Percentiles rank a stretch among this genome's conserved stretches.
Conservation (phyloP, 1,140 invertebrate species). For the Pogonognathellus flavescens region DNA sequence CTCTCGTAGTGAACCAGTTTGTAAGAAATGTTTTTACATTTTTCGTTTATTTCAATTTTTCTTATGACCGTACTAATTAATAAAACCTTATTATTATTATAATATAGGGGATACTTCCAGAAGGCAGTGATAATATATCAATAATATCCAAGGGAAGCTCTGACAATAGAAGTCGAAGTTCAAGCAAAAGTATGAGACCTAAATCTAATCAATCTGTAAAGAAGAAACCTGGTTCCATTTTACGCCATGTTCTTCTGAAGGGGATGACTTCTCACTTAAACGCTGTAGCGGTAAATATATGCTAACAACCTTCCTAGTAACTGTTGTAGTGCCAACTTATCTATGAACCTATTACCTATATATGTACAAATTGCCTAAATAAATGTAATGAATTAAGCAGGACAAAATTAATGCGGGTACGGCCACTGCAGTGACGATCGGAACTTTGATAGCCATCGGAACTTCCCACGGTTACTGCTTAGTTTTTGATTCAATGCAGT, state of each 20-base stretch:
- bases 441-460: constrained; percentile 86
- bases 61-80: neutral
- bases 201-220: constrained; percentile 67
- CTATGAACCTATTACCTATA: no score
- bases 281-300: constrained; percentile 79
- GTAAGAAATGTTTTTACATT: constrained; percentile 7
- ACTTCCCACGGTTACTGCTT: constrained; percentile 93
- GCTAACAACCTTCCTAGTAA: no score
- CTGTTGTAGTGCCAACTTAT: no score
- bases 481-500: constrained; percentile 88
- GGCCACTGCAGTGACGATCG: constrained; percentile 85
- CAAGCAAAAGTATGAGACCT: constrained; percentile 65
- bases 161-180: constrained; percentile 68
- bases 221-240: constrained; percentile 77
- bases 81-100: constrained; percentile 9
- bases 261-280: constrained; percentile 88
- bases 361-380: no score
- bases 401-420: constrained; percentile 90
- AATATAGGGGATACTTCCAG: constrained; percentile 66
- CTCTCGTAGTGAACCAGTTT: constrained; percentile 46
- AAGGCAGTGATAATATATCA: constrained; percentile 69
- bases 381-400: constrained; percentile 70
- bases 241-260: constrained; percentile 85
- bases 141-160: constrained; percentile 68
- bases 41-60: neutral